Percentiles rank a stretch among this genome's conserved stretches.
Evolutionary conservation across 2,113 vertebrate genomes (phyloP).

Genomic region (Sapayoa aenigma): DNA sequence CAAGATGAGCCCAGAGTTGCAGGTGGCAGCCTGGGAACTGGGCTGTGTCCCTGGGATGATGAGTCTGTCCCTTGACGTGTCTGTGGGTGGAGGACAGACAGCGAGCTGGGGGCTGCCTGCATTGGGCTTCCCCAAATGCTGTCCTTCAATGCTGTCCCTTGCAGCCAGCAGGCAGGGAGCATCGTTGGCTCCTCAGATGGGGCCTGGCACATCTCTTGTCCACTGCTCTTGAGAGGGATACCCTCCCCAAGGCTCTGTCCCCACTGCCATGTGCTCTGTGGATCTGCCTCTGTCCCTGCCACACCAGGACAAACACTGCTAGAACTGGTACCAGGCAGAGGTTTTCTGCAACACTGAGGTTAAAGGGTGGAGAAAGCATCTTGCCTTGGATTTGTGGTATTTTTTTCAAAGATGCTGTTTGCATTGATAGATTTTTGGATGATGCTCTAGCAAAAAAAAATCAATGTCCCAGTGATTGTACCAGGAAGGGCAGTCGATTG

Average conservation of each 20-base stretch:
- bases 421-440: conserved; percentile 88
- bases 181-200: neutral
- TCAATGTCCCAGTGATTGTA: conserved; percentile 86
- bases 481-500: conserved; percentile 87
- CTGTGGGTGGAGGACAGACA: too few species aligned
- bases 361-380: conserved; percentile 24
- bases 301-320: accelerated
- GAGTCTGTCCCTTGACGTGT: neutral
- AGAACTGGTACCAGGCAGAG: neutral
- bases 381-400: neutral
- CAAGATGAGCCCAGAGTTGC: neutral
- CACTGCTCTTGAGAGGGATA: neutral
- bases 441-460: conserved; percentile 80
- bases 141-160: accelerated
- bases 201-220: accelerated
- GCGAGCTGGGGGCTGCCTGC: accelerated
- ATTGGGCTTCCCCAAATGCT: neutral
- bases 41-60: too few species aligned
- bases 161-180: accelerated
- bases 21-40: too few species aligned
- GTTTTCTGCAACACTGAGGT: neutral
- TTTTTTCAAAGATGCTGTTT: conserved; percentile 75
- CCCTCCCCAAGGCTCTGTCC: neutral
- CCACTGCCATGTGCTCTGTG: accelerated
- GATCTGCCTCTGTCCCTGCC: neutral